Base-by-base conservation (phyloP, 2,113 vertebrate species). In the Sminthopsis crassicaudata region DNA sequence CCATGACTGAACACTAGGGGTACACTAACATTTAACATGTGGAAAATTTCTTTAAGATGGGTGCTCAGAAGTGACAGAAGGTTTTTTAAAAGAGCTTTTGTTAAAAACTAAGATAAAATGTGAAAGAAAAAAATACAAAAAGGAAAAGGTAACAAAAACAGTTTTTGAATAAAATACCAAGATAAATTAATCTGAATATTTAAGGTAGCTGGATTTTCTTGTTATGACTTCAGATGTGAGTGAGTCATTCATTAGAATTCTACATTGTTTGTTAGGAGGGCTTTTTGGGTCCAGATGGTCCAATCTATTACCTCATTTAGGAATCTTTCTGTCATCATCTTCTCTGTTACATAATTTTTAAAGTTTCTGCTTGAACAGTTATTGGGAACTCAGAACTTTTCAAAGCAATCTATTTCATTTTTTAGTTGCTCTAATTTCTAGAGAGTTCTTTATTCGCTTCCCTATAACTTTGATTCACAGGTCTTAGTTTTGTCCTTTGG, bases 91-190 rank as follows among this genome's bases (percentile, higher is more conserved):
- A 36, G 67, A 0, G 0, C 57, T 97, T 89, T 97, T 97, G 92
- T 92, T 93, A 94, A 94, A 53, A 95, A 96, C 53, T 76, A 46
- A 5, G 96, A 94, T 92, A 52, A 12, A 57, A 54, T 53, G 92
- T 94, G 60, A 93, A n/a, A 94, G 91, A 67, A 84, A 84, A 84
- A 23, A n/a, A 7, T 36, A 67, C n/a, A 19, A 84, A 42, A 84
- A 42, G 19, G 12, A 67, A 36, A 36, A 36, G 60, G 36, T 67
- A 67, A 30, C 36, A 11, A 67, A 67, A 36, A 0, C 30, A 67
- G 67, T 42, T 84, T 84, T 16, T 84, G 67, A 76, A 76, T 76
- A 7, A 76, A n/a, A 36, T 76, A 76, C 16, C 6, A n/a, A 76
- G 67, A 16, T 76, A 22, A n/a, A n/a, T 76, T 76, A n/a, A 76